phyloP scores from a whole-genome alignment of 2,113 vertebrate species.

The Opisthocomus hoazin region DNA sequence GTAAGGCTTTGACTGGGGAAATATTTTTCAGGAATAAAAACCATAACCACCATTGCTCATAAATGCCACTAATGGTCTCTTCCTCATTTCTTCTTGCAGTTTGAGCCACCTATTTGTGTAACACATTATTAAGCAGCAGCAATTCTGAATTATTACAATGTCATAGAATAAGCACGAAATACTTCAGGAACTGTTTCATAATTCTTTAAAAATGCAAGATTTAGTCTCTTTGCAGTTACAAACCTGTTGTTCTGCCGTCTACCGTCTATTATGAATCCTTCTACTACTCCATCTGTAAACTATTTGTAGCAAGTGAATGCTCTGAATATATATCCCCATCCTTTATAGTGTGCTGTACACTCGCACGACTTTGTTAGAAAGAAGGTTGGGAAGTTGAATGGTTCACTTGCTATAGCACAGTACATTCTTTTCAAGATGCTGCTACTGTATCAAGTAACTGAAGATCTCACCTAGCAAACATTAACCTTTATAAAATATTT shows the following conservation, averaged over 20 bases:
- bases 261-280: background rate
- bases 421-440: background rate
- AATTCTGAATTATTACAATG: background rate
- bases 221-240: background rate
- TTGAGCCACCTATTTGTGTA: conserved; percentile 16
- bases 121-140: background rate
- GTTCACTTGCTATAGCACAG: background rate
- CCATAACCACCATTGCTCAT: background rate
- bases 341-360: background rate
- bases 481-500: background rate
- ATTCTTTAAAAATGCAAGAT: conserved; percentile 15
- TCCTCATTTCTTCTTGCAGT: conserved; percentile 34
- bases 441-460: background rate
- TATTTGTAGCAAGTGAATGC: background rate
- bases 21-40: background rate
- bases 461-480: background rate
- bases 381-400: background rate
- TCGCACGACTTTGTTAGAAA: background rate
- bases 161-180: background rate
- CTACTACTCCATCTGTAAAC: background rate
- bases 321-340: background rate
- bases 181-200: background rate
- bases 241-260: background rate
- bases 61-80: conserved; percentile 10
- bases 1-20: background rate